A percentile compares a stretch with the other conserved stretches of the same genome.
These are phyloP conservation scores for Drosophila dunni DNA, from an alignment of 1,140 invertebrate species.

Conservation along the genomic window DNA sequence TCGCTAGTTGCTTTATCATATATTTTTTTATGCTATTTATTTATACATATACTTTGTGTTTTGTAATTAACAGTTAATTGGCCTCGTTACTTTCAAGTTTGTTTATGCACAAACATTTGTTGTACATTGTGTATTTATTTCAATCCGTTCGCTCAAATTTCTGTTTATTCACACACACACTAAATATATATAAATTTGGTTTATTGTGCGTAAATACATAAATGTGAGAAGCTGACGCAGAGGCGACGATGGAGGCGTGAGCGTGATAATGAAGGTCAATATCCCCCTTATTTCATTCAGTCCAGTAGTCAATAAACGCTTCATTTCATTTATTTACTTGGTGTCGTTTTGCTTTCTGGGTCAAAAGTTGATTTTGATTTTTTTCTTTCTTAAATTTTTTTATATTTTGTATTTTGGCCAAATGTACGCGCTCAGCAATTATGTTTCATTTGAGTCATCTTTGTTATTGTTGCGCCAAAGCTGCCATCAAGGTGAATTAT, in stretches of 20 bases:
- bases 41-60: slow-evolving; percentile 19
- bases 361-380: slow-evolving; percentile 54
- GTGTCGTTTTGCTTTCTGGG: slow-evolving; percentile 38
- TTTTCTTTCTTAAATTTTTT: no score
- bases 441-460: slow-evolving; percentile 70
- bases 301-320: slow-evolving; percentile 26
- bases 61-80: slow-evolving; percentile 66
- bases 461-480: slow-evolving; percentile 44
- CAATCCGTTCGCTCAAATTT: slow-evolving; percentile 18
- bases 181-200: slow-evolving; percentile 1
- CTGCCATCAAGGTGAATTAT: slow-evolving; percentile 62
- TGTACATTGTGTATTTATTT: slow-evolving; percentile 18
- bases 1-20: slow-evolving; percentile 11
- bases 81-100: slow-evolving; percentile 58
- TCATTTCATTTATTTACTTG: slow-evolving; percentile 31
- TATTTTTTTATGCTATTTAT: slow-evolving; percentile 4
- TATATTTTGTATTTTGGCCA: slow-evolving; percentile 7
- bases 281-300: neutral
- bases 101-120: slow-evolving; percentile 45
- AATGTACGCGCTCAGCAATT: slow-evolving; percentile 50
- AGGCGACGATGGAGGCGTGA: neutral
- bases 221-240: neutral
- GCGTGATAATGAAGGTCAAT: slow-evolving; percentile 26
- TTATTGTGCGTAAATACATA: slow-evolving; percentile 27
- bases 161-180: slow-evolving; percentile 8